A percentile compares a stretch with the other conserved stretches of the same genome.
These are phyloP conservation scores for Drosophila parthenogenetica DNA, from an alignment of 2,888 invertebrate genomes.

Conservation along the genomic window DNA sequence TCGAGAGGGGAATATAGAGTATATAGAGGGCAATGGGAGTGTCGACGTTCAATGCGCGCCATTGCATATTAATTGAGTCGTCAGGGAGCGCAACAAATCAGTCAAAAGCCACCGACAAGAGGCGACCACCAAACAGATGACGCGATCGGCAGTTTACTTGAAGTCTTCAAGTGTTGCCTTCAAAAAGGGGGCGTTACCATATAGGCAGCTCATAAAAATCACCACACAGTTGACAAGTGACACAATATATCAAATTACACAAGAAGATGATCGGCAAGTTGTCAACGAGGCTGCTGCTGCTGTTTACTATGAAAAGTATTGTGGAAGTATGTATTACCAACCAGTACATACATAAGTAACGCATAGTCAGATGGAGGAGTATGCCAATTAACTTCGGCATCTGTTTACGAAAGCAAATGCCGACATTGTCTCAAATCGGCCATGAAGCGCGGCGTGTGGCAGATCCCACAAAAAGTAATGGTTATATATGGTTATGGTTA, in stretches of 20 bases:
- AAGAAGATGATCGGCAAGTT: conserved; percentile 80
- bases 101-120: conserved; percentile 80
- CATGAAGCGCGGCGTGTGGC: conserved; percentile 80
- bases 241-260: conserved; percentile 81
- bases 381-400: conserved; percentile 81
- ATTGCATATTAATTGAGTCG: conserved; percentile 81
- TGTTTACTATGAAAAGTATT: background rate
- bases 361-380: conserved; percentile 54
- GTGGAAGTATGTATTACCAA: background rate
- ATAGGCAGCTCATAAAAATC: conserved; percentile 69
- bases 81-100: conserved; percentile 81
- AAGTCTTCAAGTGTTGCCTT: conserved; percentile 1
- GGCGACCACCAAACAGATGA: conserved; percentile 38
- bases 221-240: conserved; percentile 79
- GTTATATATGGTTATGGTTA: background rate
- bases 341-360: background rate
- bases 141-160: conserved; percentile 6
- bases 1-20: conserved; percentile 12
- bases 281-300: conserved; percentile 55
- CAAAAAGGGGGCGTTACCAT: conserved; percentile 35
- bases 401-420: conserved; percentile 71
- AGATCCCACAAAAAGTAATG: conserved; percentile 20
- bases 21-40: conserved; percentile 34
- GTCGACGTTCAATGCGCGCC: conserved; percentile 72
- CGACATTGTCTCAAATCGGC: conserved; percentile 66